Evolutionary conservation across 2,113 vertebrate species (phyloP).

Genomic region (Neotoma lepida): DNA sequence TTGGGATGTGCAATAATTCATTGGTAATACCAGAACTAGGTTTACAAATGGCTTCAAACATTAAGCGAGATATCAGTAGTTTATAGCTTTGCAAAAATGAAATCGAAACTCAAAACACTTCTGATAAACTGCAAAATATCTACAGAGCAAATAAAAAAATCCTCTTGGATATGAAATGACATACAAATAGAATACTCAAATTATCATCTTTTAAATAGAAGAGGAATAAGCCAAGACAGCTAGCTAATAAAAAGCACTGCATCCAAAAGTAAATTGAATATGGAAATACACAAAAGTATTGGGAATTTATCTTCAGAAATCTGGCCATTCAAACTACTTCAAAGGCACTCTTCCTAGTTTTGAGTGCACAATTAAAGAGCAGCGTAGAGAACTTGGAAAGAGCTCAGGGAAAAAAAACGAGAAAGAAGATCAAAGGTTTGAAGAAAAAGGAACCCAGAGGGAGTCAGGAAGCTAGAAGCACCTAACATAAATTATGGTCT

Average conservation of each 20-base stretch:
- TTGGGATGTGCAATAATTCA: neutral
- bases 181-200: neutral
- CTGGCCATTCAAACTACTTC: slow-evolving; percentile 25
- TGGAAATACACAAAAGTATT: neutral
- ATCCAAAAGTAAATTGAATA: neutral
- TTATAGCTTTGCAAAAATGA: slow-evolving; percentile 29
- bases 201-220: neutral
- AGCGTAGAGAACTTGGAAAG: slow-evolving; percentile 61
- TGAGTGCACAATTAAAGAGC: slow-evolving; percentile 48
- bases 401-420: slow-evolving; percentile 68
- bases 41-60: neutral
- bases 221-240: slow-evolving; percentile 12
- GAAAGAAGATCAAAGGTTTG: slow-evolving; percentile 64
- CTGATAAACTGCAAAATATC: neutral
- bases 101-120: slow-evolving; percentile 42
- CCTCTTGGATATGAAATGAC: slow-evolving; percentile 9
- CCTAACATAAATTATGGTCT: slow-evolving; percentile 23
- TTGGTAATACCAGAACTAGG: neutral
- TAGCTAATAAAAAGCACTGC: slow-evolving; percentile 2
- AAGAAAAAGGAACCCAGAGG: slow-evolving; percentile 45
- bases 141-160: neutral
- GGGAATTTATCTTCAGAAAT: slow-evolving; percentile 19
- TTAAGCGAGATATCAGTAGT: neutral
- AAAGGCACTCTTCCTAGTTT: slow-evolving; percentile 27
- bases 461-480: slow-evolving; percentile 55